Evolutionary conservation across 2,797 vertebrate species (phyloP).

Genomic region (Typhlichthys subterraneus): DNA sequence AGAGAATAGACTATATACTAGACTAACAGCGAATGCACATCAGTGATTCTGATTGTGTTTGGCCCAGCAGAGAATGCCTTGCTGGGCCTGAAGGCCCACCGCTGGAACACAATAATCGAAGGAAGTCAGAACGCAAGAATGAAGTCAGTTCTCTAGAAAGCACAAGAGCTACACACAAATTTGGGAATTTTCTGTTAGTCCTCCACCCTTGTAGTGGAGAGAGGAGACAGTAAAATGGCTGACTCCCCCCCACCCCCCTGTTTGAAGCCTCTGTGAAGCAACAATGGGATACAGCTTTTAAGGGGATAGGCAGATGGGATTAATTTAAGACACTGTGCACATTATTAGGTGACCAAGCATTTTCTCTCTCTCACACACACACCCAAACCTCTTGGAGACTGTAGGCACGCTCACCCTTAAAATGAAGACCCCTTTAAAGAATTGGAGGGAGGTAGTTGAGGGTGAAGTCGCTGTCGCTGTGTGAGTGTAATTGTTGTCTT

Average conservation of each 20-base stretch:
- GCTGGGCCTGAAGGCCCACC: no score
- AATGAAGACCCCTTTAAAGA: conserved; percentile 22
- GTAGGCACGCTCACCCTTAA: conserved; percentile 10
- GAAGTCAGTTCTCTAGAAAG: no score
- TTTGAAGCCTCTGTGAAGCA: conserved; percentile 17
- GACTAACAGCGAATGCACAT: no score
- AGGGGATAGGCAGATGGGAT: conserved; percentile 30
- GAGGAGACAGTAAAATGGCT: conserved; percentile 40
- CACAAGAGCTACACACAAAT: no score
- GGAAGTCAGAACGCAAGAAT: no score
- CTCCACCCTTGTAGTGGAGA: background rate
- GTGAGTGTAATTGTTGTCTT: background rate
- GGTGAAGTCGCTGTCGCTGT: conserved; percentile 24
- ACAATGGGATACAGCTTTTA: conserved; percentile 25
- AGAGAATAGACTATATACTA: no score
- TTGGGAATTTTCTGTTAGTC: no score
- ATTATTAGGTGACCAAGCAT: conserved; percentile 21
- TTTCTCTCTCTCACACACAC: conserved; percentile 17
- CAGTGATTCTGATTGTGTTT: no score
- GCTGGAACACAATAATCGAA: no score
- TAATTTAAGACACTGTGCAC: conserved; percentile 43
- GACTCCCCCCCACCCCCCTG: background rate
- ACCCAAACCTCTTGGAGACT: conserved; percentile 11
- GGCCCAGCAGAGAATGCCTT: no score
- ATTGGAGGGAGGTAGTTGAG: conserved; percentile 48